Evolutionary conservation across 2,888 invertebrate genomes (phyloP).

Genomic region (Himalopsyche japonica): DNA sequence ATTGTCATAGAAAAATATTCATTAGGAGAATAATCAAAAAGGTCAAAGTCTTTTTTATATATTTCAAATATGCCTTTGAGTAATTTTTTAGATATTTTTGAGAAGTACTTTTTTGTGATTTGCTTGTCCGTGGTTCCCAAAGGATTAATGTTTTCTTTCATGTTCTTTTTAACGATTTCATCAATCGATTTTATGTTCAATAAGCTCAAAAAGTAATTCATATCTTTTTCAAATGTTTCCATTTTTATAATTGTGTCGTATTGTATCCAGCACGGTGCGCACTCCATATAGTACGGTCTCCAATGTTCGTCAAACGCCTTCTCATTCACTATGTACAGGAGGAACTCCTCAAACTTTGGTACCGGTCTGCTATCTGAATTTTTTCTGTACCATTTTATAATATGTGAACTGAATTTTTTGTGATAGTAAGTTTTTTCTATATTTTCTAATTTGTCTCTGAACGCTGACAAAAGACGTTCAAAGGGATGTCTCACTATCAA

Average conservation of each 20-base stretch:
- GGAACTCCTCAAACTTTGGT: slow-evolving; percentile 54
- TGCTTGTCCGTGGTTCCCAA: slow-evolving; percentile 45
- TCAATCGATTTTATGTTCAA: slow-evolving; percentile 41
- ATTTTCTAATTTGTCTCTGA: slow-evolving; percentile 55
- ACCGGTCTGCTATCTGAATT: slow-evolving; percentile 41
- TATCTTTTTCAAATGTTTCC: slow-evolving; percentile 53
- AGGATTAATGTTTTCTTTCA: slow-evolving; percentile 44
- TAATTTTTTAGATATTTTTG: slow-evolving; percentile 43
- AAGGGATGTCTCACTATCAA: slow-evolving; percentile 59
- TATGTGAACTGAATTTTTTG: slow-evolving; percentile 46
- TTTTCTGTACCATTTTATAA: slow-evolving; percentile 44
- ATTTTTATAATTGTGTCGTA: slow-evolving; percentile 58
- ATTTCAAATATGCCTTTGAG: slow-evolving; percentile 46
- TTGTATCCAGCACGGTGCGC: slow-evolving; percentile 54
- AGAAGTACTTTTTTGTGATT: slow-evolving; percentile 45
- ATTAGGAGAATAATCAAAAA: slow-evolving; percentile 49
- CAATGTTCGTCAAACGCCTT: slow-evolving; percentile 55
- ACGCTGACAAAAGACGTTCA: slow-evolving; percentile 58
- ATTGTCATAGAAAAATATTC: slow-evolving; percentile 41
- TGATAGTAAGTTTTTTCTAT: slow-evolving; percentile 47
- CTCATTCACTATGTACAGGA: slow-evolving; percentile 50
- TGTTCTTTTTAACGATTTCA: slow-evolving; percentile 40
- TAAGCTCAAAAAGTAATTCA: slow-evolving; percentile 46
- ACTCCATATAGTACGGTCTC: slow-evolving; percentile 51
- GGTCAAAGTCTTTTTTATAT: slow-evolving; percentile 49